Conservation (phyloP, 2,797 vertebrate genomes). For the Meda fulgida region DNA sequence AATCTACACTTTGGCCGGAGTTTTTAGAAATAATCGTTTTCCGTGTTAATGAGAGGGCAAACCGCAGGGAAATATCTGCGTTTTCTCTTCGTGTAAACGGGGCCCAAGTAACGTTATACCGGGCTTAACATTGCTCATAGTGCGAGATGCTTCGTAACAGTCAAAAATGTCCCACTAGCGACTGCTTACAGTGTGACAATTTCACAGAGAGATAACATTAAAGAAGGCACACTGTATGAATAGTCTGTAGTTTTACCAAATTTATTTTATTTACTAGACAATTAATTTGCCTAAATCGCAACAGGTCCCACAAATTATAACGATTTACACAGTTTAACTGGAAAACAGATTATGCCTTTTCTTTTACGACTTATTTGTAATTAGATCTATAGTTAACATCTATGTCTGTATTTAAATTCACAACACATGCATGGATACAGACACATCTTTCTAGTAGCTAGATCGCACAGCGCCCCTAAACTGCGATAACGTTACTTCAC, state of each 20-base stretch:
- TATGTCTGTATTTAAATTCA: neutral
- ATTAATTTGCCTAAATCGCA: neutral
- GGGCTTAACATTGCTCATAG: neutral
- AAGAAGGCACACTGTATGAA: no score
- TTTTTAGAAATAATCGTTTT: no score
- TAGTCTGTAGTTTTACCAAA: neutral
- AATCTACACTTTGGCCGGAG: no score
- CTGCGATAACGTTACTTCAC: slow-evolving; percentile 47
- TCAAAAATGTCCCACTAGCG: neutral
- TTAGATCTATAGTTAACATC: neutral
- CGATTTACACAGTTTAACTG: neutral
- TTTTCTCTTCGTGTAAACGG: no score
- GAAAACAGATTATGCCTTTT: neutral
- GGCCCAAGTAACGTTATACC: no score
- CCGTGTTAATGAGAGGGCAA: no score
- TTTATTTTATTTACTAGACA: neutral
- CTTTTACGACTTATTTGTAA: neutral
- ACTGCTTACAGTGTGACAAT: neutral
- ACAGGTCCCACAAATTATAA: neutral
- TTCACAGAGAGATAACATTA: no score
- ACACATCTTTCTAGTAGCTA: neutral
- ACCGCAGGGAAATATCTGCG: no score
- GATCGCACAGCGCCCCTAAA: slow-evolving; percentile 11
- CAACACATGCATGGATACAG: neutral
- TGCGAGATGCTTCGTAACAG: neutral